Conservation (phyloP, 2,888 invertebrate species). For the Amphipyra tragopoginis region DNA sequence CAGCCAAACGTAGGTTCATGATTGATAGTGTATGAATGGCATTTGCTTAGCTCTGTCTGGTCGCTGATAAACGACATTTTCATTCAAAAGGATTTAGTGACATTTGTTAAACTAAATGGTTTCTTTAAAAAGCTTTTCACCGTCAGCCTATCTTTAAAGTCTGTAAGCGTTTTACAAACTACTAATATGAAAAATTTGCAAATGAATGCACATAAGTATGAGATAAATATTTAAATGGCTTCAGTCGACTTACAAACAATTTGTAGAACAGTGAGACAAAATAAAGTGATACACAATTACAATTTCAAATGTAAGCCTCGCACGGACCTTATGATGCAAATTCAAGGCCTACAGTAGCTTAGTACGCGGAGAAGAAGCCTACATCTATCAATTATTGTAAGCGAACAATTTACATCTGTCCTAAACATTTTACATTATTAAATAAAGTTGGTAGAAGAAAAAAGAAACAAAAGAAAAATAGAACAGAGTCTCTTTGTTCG, state of each 20-base stretch:
- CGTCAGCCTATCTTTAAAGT: conserved; percentile 3
- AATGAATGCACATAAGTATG: conserved; percentile 46
- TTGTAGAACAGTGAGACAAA: conserved; percentile 20
- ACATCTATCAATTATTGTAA: conserved; percentile 36
- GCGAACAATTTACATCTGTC: conserved; percentile 34
- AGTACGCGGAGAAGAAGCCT: conserved; percentile 9
- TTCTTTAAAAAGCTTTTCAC: conserved; percentile 13
- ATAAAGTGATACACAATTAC: conserved; percentile 55
- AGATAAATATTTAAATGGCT: conserved; percentile 42
- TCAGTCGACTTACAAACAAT: conserved; percentile 31
- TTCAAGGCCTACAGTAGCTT: conserved; percentile 35
- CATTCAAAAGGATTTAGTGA: conserved; percentile 10
- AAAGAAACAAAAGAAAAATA: conserved; percentile 50
- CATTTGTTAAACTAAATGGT: conserved; percentile 11
- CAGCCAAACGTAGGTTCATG: conserved; percentile 35
- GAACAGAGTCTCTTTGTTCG: conserved; percentile 52
- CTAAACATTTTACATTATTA: conserved; percentile 28
- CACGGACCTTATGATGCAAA: conserved; percentile 57
- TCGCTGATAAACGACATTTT: conserved; percentile 30
- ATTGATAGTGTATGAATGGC: conserved; percentile 40
- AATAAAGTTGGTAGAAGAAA: conserved; percentile 25
- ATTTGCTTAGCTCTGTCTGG: conserved; percentile 21
- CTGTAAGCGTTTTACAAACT: conserved; percentile 29
- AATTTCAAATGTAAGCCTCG: conserved; percentile 59
- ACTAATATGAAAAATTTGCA: conserved; percentile 29